These are phyloP conservation scores for Catocala fraxini DNA, from an alignment of 2,888 invertebrate genomes.

Conservation along the genomic window DNA sequence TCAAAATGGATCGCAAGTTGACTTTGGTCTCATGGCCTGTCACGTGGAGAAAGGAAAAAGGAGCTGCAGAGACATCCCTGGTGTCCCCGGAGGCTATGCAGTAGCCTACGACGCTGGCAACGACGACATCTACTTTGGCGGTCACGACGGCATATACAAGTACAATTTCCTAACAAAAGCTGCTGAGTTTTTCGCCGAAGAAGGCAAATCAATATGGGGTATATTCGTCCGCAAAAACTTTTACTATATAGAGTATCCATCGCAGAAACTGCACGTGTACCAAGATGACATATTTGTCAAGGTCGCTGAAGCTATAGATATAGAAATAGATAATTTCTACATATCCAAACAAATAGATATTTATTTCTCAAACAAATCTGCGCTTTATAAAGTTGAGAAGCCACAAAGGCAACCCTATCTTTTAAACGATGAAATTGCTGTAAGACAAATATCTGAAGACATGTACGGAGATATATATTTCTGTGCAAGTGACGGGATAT, in stretches of 20 bases:
- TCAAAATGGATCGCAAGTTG: slow-evolving; percentile 61
- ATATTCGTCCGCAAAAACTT: slow-evolving; percentile 72
- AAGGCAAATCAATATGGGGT: slow-evolving; percentile 76
- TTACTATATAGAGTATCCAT: slow-evolving; percentile 78
- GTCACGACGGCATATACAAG: slow-evolving; percentile 79
- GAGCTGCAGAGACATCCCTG: slow-evolving; percentile 58
- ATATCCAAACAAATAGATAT: slow-evolving; percentile 67
- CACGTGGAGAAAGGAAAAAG: slow-evolving; percentile 59
- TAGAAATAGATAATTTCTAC: slow-evolving; percentile 74
- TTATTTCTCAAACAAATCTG: slow-evolving; percentile 76
- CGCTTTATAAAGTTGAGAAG: slow-evolving; percentile 73
- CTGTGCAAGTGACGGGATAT: slow-evolving; percentile 68
- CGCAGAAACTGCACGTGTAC: slow-evolving; percentile 70
- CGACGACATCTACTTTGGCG: slow-evolving; percentile 79
- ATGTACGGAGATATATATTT: slow-evolving; percentile 73
- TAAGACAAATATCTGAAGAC: slow-evolving; percentile 75
- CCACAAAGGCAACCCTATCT: slow-evolving; percentile 49
- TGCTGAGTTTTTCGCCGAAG: slow-evolving; percentile 75
- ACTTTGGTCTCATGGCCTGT: slow-evolving; percentile 71
- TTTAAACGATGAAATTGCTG: slow-evolving; percentile 63
- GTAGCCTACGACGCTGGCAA: slow-evolving; percentile 74
- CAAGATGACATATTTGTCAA: slow-evolving; percentile 63
- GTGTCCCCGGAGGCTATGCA: slow-evolving; percentile 74
- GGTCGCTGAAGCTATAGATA: slow-evolving; percentile 67
- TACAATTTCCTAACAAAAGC: slow-evolving; percentile 71